A percentile compares a stretch with the other conserved stretches of the same genome.
Conservation (phyloP, 2,797 vertebrate genomes). For the Atherinosoma microstoma region DNA sequence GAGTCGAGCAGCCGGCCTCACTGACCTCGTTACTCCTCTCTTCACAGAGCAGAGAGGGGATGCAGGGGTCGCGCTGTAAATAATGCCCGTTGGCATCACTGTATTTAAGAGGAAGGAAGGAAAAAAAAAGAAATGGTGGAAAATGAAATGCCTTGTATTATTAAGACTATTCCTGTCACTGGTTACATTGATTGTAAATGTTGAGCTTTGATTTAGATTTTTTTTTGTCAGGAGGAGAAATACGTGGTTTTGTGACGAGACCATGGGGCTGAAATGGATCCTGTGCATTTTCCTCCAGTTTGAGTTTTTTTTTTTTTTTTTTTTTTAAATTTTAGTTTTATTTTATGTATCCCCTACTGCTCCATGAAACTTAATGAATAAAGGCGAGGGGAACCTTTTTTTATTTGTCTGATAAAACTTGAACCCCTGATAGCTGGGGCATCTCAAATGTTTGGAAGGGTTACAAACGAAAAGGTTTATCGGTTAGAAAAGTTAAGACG, state of each 20-base stretch:
- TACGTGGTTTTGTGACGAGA: constrained; percentile 54
- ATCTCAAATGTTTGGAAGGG: constrained; percentile 27
- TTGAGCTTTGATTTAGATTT: constrained; percentile 51
- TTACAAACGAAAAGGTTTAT: constrained; percentile 19
- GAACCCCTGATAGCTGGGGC: constrained; percentile 48
- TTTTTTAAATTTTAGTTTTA: constrained; percentile 35
- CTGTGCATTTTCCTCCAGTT: constrained; percentile 55
- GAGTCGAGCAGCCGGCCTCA: constrained; percentile 97
- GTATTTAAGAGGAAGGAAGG: constrained; percentile 66
- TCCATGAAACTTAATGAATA: constrained; percentile 71
- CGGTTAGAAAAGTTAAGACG: constrained; percentile 15
- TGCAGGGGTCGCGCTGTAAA: constrained; percentile 72
- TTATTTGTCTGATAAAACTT: constrained; percentile 73
- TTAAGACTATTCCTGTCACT: constrained; percentile 64
- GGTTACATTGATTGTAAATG: constrained; percentile 69
- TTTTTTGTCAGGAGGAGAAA: constrained; percentile 54
- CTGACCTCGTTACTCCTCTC: constrained; percentile 83
- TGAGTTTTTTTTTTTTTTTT: constrained; percentile 45
- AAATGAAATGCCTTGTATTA: constrained; percentile 81
- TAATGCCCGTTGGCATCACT: constrained; percentile 72
- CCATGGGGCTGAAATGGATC: constrained; percentile 54
- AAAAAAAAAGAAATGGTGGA: constrained; percentile 51
- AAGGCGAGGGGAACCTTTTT: constrained; percentile 61
- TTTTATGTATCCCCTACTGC: constrained; percentile 64
- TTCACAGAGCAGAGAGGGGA: constrained; percentile 68